Percentiles rank a stretch among this genome's conserved stretches.
Conservation (phyloP, 92 coral and sea anemone genomes). For the Galaxea fascicularis region DNA sequence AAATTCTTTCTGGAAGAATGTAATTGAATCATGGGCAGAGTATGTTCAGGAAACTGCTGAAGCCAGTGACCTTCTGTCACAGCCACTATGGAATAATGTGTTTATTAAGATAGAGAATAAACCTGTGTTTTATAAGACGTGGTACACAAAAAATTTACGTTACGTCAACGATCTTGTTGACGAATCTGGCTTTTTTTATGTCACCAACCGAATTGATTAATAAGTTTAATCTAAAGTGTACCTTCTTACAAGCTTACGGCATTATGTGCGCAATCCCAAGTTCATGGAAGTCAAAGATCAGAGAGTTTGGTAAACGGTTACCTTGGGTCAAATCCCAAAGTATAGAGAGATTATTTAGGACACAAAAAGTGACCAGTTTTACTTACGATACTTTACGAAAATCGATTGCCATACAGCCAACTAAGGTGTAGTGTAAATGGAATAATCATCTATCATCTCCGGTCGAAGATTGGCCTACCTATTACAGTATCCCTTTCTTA, state of each 20-base stretch:
- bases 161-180: conserved; percentile 32
- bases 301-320: conserved; percentile 41
- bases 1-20: conserved; percentile 27
- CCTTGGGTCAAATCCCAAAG: conserved; percentile 21
- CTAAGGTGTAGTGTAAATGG: conserved; percentile 31
- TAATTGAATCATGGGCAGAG: conserved; percentile 40
- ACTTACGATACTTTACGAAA: conserved; percentile 17
- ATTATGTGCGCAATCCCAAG: conserved; percentile 35
- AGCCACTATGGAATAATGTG: conserved; percentile 24
- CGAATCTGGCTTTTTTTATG: conserved; percentile 32
- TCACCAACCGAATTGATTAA: conserved; percentile 19
- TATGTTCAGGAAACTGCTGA: conserved; percentile 5
- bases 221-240: conserved; percentile 21
- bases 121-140: conserved; percentile 5
- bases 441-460: conserved; percentile 17
- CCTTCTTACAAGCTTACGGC: conserved; percentile 24
- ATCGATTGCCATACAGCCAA: conserved; percentile 39
- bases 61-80: conserved; percentile 17
- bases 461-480: conserved; percentile 23
- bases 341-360: conserved; percentile 17
- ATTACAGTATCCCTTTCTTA: conserved; percentile 27
- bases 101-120: conserved; percentile 29
- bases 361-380: conserved; percentile 36
- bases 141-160: conserved; percentile 22
- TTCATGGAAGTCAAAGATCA: conserved; percentile 46